These are phyloP conservation scores for Bubo blakistoni DNA, from an alignment of 2,113 vertebrate species.

Conservation along the genomic window DNA sequence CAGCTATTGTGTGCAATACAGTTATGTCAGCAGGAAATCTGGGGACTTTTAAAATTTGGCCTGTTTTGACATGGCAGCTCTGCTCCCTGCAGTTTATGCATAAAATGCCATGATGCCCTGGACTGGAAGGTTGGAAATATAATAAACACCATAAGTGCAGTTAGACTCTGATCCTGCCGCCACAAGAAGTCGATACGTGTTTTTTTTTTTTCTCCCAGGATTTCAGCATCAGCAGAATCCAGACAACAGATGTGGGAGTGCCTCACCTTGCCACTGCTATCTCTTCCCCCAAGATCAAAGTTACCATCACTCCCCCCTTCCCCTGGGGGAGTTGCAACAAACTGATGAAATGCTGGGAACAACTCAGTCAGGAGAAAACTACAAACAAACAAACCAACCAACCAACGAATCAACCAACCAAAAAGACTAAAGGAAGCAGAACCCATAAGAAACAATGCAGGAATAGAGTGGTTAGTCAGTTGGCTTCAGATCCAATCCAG, in stretches of 20 bases:
- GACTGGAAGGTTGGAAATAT: neutral
- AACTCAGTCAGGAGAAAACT: neutral
- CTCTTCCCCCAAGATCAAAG: neutral
- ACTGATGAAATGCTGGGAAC: neutral
- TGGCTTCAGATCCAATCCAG: neutral
- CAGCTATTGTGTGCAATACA: neutral
- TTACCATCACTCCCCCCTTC: neutral
- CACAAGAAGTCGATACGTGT: neutral
- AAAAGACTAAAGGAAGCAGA: neutral
- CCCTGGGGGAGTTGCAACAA: neutral
- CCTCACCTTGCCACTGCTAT: neutral
- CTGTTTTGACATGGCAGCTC: neutral
- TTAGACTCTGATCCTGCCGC: neutral
- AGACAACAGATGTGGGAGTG: neutral
- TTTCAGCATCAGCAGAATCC: neutral
- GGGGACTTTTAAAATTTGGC: neutral
- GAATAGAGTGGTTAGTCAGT: neutral
- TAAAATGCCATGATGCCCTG: neutral
- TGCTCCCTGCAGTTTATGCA: neutral
- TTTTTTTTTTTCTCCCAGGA: neutral
- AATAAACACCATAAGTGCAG: fast-evolving
- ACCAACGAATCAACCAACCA: neutral
- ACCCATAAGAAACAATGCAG: neutral
- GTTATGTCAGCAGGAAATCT: neutral
- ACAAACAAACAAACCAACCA: neutral